Percentiles rank a stretch among this genome's conserved stretches.
Conservation (phyloP, 2,888 invertebrate genomes). For the Thymelicus lineola region DNA sequence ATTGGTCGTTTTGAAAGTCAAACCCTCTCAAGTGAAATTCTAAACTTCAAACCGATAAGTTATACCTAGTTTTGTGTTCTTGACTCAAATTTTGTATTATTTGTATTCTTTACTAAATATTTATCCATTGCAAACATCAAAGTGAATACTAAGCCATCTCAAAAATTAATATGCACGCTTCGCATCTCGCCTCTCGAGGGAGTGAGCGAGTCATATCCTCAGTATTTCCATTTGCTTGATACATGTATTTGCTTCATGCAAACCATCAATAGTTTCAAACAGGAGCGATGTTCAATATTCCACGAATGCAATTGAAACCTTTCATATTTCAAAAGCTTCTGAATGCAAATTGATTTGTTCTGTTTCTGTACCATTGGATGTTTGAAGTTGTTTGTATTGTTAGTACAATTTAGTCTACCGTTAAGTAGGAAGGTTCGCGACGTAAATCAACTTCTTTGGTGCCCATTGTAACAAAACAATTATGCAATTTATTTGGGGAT, state of each 20-base stretch:
- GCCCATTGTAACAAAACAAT: no score
- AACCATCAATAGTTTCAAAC: conserved; percentile 9
- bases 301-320: conserved; percentile 18
- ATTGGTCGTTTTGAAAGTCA: no score
- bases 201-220: conserved; percentile 17
- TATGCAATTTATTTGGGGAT: no score
- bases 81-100: neutral
- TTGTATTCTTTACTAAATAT: neutral
- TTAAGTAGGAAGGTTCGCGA: no score
- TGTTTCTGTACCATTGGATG: neutral
- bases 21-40: no score
- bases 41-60: no score
- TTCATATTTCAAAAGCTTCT: conserved; percentile 11
- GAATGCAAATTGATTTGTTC: neutral
- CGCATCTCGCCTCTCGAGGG: conserved; percentile 19
- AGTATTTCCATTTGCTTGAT: conserved; percentile 28
- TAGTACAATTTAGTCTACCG: no score
- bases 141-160: conserved; percentile 11
- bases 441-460: no score
- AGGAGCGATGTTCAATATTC: conserved; percentile 30
- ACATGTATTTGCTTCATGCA: conserved; percentile 24
- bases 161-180: conserved; percentile 23
- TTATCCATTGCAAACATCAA: neutral
- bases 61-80: neutral
- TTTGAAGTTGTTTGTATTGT: conserved; percentile 5